Base-by-base conservation (phyloP, 2,113 vertebrate genomes). In the Psittacula cyanocephala region DNA sequence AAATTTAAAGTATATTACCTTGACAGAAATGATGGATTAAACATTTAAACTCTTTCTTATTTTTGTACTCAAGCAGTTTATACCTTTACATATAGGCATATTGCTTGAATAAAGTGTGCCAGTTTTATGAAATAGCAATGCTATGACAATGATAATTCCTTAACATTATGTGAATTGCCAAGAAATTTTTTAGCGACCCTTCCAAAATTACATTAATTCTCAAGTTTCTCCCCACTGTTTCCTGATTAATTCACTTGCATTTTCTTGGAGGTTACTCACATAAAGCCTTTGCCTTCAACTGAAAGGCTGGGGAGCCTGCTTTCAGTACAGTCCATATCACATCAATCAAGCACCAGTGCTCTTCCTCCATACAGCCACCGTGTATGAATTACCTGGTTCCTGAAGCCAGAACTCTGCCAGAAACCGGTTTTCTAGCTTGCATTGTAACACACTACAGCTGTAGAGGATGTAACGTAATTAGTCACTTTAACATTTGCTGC, bases 401-500 rank as follows among this genome's bases (percentile, higher is more conserved):
- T 64, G 41, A 88, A 90, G 53, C 79, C 76, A 86, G 19, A 5
- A 60, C 12, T 87, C 25, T 71, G 46, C 75, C 90, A 96, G 37
- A 95, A 94, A 88, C 17, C 25, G 31, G 43, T 87, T 88, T 77
- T 80, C 59, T 67, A 89, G 65, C 52, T 70, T 72, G 25, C 20
- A 9, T 13, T 84, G 43, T 69, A 88, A 63, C 93, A 60, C 71
- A 5, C 37, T 69, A 49, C 37, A 89, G 49, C 84, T 95, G 46
- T 49, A 93, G 65, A 89, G 24, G 74, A 90, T 84, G 53, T 72
- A 96, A 80, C 5, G 0, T 10, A 69, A 84, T 95, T 92, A 92
- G 81, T 80, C 79, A 90, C 37, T 88, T 95, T 25, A 85, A 68
- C 11, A 74, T 96, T 88, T 93, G 68, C 78, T 96, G 88, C 93